Evolutionary conservation across 2,113 vertebrate species (phyloP).

Genomic region (Columbina picui): DNA sequence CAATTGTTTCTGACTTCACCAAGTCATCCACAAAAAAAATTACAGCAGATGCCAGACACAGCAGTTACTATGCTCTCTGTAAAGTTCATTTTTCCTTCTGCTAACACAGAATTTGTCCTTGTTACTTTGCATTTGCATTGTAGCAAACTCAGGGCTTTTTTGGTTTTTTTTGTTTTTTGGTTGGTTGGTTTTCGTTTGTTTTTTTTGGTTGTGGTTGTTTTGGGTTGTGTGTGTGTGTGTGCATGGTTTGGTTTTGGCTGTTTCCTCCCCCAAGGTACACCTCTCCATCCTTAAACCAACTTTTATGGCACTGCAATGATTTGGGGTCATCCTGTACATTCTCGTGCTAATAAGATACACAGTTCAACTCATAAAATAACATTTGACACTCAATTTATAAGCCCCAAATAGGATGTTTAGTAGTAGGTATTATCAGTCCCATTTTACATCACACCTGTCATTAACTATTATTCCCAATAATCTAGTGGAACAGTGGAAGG

Average conservation of each 20-base stretch:
- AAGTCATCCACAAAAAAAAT: background rate
- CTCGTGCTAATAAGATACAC: background rate
- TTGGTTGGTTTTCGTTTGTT: too few species aligned
- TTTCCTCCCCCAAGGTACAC: background rate
- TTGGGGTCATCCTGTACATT: background rate
- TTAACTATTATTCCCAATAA: background rate
- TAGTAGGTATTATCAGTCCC: background rate
- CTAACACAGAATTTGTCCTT: background rate
- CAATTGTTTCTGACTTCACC: background rate
- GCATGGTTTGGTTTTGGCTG: background rate
- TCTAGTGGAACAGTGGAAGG: background rate
- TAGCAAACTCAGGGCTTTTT: background rate
- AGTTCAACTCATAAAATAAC: background rate
- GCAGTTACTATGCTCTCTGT: background rate
- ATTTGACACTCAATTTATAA: background rate
- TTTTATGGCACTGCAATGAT: background rate
- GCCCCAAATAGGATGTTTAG: background rate
- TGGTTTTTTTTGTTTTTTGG: too few species aligned
- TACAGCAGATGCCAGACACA: background rate
- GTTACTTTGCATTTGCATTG: background rate
- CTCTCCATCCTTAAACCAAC: background rate
- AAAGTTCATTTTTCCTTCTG: background rate
- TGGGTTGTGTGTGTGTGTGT: too few species aligned
- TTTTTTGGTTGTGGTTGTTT: too few species aligned
- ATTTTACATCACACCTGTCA: background rate